phyloP scores from a whole-genome alignment of 2,113 vertebrate genomes.

The Pluvialis apricaria region DNA sequence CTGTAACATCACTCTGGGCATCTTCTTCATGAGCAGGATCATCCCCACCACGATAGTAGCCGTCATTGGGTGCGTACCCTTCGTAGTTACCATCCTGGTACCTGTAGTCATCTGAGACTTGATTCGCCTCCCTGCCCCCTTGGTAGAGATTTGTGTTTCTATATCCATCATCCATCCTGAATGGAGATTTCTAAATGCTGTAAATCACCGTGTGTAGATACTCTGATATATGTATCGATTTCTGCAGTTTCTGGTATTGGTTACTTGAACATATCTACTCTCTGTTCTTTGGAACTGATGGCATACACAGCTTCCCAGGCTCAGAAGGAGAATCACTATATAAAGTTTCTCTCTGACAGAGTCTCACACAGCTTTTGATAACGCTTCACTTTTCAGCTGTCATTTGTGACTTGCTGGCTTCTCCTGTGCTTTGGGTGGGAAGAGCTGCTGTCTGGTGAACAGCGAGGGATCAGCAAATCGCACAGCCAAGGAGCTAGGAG shows the following conservation, averaged over 20 bases:
- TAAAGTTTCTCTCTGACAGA: not conserved
- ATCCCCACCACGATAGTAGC: slow-evolving; percentile 77
- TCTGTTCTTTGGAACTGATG: not conserved
- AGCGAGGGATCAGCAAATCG: slow-evolving; percentile 2
- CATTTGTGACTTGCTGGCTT: slow-evolving; percentile 32
- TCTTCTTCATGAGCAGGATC: slow-evolving; percentile 85
- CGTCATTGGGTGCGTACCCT: slow-evolving; percentile 67
- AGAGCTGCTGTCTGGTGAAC: slow-evolving; percentile 2
- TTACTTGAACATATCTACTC: slow-evolving; percentile 8
- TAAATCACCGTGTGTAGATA: not conserved
- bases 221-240: not conserved
- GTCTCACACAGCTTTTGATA: slow-evolving; percentile 26
- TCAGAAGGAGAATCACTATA: not conserved
- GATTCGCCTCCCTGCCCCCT: slow-evolving; percentile 62
- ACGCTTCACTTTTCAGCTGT: slow-evolving; percentile 18
- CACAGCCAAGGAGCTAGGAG: slow-evolving; percentile 10
- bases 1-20: slow-evolving; percentile 90
- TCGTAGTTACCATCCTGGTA: slow-evolving; percentile 80
- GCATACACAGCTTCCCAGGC: not conserved
- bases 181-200: not conserved
- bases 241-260: not conserved
- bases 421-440: slow-evolving; percentile 5
- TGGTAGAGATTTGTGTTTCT: slow-evolving; percentile 78
- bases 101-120: slow-evolving; percentile 70
- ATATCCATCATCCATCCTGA: slow-evolving; percentile 82